These are phyloP conservation scores for Sminthopsis crassicaudata DNA, from an alignment of 2,113 vertebrate species.

Conservation along the genomic window DNA sequence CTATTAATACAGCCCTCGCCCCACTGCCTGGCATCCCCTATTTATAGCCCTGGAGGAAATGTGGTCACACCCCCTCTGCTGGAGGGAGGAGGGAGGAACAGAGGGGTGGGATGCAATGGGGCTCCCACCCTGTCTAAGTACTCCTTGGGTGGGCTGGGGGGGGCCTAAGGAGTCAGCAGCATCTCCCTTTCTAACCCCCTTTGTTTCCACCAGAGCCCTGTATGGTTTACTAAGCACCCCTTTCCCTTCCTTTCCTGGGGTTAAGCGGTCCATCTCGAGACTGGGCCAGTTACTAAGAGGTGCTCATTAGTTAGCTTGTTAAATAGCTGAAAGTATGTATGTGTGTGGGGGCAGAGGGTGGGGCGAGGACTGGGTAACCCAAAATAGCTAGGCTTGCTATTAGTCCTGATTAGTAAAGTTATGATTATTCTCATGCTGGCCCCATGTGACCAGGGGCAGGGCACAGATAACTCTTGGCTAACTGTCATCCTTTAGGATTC, in stretches of 20 bases:
- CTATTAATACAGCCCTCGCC: slow-evolving; percentile 76
- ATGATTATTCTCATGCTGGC: slow-evolving; percentile 61
- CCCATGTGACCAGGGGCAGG: slow-evolving; percentile 58
- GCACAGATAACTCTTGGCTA: not conserved
- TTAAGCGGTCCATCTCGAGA: slow-evolving; percentile 65
- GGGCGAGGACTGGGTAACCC: slow-evolving; percentile 5
- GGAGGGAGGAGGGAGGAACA: slow-evolving; percentile 35
- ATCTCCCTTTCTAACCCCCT: not conserved
- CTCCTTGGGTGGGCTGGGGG: slow-evolving; percentile 38
- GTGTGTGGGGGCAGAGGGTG: slow-evolving; percentile 3
- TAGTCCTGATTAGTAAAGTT: slow-evolving; percentile 71
- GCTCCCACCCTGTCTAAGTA: slow-evolving; percentile 13
- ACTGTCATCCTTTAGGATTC: slow-evolving; percentile 41
- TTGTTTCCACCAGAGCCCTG: not conserved
- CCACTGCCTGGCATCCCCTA: slow-evolving; percentile 71
- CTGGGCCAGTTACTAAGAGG: slow-evolving; percentile 3
- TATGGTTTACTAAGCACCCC: not conserved
- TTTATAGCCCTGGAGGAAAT: slow-evolving; percentile 71
- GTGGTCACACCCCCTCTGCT: slow-evolving; percentile 65
- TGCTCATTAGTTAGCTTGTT: slow-evolving; percentile 69
- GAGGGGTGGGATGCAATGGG: slow-evolving; percentile 21
- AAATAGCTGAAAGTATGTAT: slow-evolving; percentile 50
- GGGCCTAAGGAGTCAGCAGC: not conserved
- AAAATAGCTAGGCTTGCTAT: slow-evolving; percentile 71
- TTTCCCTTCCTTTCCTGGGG: not conserved